Percentiles rank a stretch among this genome's conserved stretches.
phyloP scores from a whole-genome alignment of 2,113 vertebrate genomes.

The Ploceus nigricollis region DNA sequence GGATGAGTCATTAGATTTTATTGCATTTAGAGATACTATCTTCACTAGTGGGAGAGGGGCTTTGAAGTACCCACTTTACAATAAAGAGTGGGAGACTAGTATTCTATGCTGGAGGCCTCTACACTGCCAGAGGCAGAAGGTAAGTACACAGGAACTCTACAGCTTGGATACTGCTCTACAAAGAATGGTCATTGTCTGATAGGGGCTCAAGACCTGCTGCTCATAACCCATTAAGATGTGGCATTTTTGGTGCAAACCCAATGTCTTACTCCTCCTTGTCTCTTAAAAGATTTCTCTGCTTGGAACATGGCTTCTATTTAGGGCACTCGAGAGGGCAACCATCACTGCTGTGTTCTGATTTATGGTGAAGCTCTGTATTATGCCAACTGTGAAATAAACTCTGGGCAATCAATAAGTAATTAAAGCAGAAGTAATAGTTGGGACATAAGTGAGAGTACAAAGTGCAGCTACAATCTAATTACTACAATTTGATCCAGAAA shows the following conservation, averaged over 20 bases:
- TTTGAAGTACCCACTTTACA: not conserved
- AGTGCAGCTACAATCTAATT: conserved; percentile 32
- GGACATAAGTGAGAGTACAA: conserved; percentile 5
- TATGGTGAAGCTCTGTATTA: not conserved
- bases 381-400: conserved; percentile 37
- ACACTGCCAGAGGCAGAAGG: not conserved
- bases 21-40: not conserved
- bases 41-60: not conserved
- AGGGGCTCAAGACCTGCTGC: not conserved
- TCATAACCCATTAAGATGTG: not conserved
- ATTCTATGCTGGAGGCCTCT: not conserved
- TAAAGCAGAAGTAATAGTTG: conserved; percentile 36
- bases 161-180: not conserved
- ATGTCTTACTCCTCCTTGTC: not conserved
- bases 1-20: not conserved
- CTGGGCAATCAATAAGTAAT: conserved; percentile 49
- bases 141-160: not conserved
- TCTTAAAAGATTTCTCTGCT: not conserved
- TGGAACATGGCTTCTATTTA: not conserved
- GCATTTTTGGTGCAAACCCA: not conserved
- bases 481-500: conserved; percentile 11
- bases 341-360: not conserved
- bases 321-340: not conserved
- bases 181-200: not conserved
- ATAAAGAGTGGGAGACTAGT: not conserved